A percentile compares a stretch with the other conserved stretches of the same genome.
Conservation (phyloP, 23 tunicate species). For the Ciona savignyi region DNA sequence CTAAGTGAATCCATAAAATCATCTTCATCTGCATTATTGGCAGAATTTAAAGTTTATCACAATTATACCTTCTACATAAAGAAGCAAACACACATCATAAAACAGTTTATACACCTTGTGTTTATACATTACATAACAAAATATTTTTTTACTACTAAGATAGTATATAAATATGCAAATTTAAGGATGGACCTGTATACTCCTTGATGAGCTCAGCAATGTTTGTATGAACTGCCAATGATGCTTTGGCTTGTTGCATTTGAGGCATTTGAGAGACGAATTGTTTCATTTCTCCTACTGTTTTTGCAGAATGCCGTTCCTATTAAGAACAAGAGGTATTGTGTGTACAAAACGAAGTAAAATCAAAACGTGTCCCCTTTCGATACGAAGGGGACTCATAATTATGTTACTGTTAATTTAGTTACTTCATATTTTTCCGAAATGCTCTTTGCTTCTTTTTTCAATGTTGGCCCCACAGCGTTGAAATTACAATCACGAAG, state of each 20-base stretch:
- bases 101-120: no score
- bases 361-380: no score
- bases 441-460: conserved; percentile 53
- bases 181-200: conserved; percentile 78
- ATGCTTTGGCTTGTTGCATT: conserved; percentile 72
- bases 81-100: no score
- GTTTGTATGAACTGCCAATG: conserved; percentile 46
- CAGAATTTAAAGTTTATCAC: no score
- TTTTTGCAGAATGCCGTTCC: conserved; percentile 78
- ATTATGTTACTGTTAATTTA: no score
- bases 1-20: conserved; percentile 45
- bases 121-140: no score
- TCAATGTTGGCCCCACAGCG: conserved; percentile 71
- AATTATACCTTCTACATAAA: no score
- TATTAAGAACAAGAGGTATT: no score
- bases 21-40: conserved; percentile 30
- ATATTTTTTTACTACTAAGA: no score
- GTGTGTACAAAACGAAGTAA: no score
- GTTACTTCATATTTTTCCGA: conserved; percentile 77
- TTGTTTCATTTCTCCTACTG: conserved; percentile 73
- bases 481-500: conserved; percentile 85
- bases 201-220: conserved; percentile 86
- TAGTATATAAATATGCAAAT: no score
- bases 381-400: no score
- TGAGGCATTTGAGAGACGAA: conserved; percentile 79